Conservation (phyloP, 2,797 vertebrate species). For the Nasua narica region DNA sequence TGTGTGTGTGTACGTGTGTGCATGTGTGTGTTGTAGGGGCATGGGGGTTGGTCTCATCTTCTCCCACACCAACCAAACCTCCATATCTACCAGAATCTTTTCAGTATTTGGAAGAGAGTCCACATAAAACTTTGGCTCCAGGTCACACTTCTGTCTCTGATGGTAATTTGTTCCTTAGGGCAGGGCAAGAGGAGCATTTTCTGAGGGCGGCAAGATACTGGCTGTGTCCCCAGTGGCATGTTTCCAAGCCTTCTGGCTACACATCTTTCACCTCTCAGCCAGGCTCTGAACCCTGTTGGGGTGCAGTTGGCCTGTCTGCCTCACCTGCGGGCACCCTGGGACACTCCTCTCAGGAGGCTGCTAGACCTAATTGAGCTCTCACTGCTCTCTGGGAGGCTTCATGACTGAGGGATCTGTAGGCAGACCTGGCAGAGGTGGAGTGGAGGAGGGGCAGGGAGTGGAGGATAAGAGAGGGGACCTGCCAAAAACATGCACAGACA, state of each 20-base stretch:
- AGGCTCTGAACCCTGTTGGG: background rate
- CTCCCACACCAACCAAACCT: background rate
- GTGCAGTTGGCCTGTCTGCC: background rate
- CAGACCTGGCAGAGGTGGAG: constrained; percentile 21
- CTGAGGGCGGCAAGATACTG: background rate
- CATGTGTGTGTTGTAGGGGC: background rate
- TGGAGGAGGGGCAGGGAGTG: background rate
- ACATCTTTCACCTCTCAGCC: background rate
- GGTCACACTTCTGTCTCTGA: background rate
- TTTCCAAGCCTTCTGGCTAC: constrained; percentile 17
- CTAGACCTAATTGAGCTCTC: background rate
- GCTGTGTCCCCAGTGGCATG: background rate
- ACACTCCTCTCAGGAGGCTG: background rate
- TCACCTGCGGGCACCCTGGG: background rate
- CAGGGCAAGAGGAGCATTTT: constrained; percentile 22
- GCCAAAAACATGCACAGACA: constrained; percentile 61
- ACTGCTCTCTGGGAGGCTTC: background rate
- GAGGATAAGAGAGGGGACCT: constrained; percentile 26
- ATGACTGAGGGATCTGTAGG: background rate
- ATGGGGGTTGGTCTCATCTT: background rate
- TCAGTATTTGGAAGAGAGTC: background rate
- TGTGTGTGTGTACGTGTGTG: background rate
- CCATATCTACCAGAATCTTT: background rate
- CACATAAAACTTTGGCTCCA: background rate
- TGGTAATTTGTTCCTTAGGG: constrained; percentile 15